phyloP scores from a whole-genome alignment of 2,888 invertebrate genomes.

The Chrysina gloriosa region DNA sequence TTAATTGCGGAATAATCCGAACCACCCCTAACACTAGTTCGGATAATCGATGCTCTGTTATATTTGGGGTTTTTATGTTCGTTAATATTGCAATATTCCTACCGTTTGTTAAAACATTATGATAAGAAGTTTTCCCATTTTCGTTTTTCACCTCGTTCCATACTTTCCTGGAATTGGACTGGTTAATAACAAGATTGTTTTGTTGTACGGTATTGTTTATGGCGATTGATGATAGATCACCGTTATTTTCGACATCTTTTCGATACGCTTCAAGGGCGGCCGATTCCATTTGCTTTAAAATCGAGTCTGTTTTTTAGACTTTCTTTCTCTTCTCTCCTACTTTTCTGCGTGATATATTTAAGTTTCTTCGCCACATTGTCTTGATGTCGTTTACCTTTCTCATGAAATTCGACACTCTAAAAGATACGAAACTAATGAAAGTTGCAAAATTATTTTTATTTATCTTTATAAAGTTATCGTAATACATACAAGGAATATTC shows the following conservation, averaged over 20 bases:
- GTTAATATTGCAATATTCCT: too few relatives aligned
- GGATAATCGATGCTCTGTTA: too few relatives aligned
- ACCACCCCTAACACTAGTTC: too few relatives aligned
- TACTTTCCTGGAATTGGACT: slow-evolving; percentile 59
- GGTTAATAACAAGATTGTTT: slow-evolving; percentile 57
- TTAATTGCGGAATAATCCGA: too few relatives aligned
- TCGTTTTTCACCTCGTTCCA: slow-evolving; percentile 86
- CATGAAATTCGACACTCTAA: slow-evolving; percentile 94
- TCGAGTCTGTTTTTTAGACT: slow-evolving; percentile 80
- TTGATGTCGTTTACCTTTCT: slow-evolving; percentile 92
- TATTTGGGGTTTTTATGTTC: too few relatives aligned
- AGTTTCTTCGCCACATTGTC: slow-evolving; percentile 90
- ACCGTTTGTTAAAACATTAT: slow-evolving; percentile 88
- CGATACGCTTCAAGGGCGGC: slow-evolving; percentile 90
- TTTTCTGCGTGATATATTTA: slow-evolving; percentile 85
- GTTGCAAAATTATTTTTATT: too few relatives aligned
- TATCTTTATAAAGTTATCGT: neutral
- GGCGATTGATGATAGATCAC: slow-evolving; percentile 72
- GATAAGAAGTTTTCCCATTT: slow-evolving; percentile 85
- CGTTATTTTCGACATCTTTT: slow-evolving; percentile 82
- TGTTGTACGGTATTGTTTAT: slow-evolving; percentile 59
- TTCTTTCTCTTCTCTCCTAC: slow-evolving; percentile 83
- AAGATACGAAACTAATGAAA: slow-evolving; percentile 52
- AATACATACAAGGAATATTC: too few relatives aligned
- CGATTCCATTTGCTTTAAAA: slow-evolving; percentile 89